Conservation (phyloP, 2,888 invertebrate species). For the Globia sparganii region DNA sequence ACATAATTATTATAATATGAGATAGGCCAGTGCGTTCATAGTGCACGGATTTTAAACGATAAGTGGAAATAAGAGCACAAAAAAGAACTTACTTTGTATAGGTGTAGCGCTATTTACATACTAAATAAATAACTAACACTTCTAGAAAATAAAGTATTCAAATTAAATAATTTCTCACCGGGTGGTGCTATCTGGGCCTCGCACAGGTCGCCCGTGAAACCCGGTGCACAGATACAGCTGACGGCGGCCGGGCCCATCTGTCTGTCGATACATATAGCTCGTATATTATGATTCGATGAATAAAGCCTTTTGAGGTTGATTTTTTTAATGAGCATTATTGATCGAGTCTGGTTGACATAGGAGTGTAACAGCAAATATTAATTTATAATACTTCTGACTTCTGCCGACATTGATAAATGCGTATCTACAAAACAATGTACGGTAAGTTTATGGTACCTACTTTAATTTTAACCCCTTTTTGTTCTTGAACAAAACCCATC, state of each 20-base stretch:
- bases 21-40: neutral
- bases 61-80: neutral
- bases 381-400: neutral
- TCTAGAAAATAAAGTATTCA: neutral
- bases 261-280: constrained; percentile 81
- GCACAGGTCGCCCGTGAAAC: constrained; percentile 93
- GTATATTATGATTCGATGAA: neutral
- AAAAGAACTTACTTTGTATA: neutral
- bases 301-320: too few species aligned
- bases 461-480: constrained; percentile 55
- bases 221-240: constrained; percentile 92
- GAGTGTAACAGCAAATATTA: neutral
- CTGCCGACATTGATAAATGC: neutral
- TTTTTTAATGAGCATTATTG: neutral
- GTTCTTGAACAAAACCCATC: constrained; percentile 45
- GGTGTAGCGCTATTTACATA: neutral
- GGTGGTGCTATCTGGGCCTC: constrained; percentile 91
- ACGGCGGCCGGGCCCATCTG: constrained; percentile 94
- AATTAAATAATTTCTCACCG: constrained; percentile 72
- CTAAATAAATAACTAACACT: neutral
- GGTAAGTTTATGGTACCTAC: neutral
- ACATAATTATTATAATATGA: too few species aligned
- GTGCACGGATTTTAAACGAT: neutral
- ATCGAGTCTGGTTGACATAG: too few species aligned
- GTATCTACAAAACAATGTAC: neutral